These are phyloP conservation scores for Eulemur rufifrons DNA, from an alignment of 2,113 vertebrate genomes.

Conservation along the genomic window DNA sequence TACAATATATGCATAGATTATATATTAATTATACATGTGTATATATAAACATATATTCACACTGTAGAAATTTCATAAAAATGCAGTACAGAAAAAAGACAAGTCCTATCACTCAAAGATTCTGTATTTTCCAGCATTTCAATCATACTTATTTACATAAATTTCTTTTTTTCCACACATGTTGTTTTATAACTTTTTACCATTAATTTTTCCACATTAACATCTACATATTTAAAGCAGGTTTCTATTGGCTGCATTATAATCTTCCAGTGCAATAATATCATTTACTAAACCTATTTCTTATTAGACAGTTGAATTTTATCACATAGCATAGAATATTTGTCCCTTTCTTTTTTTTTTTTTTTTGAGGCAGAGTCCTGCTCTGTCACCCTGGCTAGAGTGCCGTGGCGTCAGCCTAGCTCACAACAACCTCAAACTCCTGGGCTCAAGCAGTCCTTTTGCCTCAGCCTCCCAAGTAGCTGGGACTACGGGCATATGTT, in stretches of 20 bases:
- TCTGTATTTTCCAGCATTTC: background rate
- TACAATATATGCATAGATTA: no score
- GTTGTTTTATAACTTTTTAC: background rate
- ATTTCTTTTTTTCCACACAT: background rate
- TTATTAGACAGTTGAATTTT: background rate
- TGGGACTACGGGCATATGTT: no score
- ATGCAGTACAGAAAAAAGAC: background rate
- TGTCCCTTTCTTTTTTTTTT: background rate
- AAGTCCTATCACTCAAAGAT: background rate
- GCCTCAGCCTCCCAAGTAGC: no score
- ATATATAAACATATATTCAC: background rate
- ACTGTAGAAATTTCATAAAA: constrained; percentile 19
- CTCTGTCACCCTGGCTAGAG: no score
- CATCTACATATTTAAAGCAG: background rate
- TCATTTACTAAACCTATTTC: background rate
- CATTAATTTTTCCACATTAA: background rate
- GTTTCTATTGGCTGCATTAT: background rate
- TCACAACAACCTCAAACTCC: no score
- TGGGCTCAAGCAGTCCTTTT: no score
- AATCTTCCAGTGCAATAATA: background rate
- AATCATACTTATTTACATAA: background rate
- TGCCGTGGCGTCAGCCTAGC: no score
- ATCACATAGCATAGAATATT: background rate
- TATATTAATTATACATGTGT: no score
- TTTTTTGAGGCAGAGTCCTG: no score